These are phyloP conservation scores for Branchellion lobata DNA, from an alignment of 2,888 invertebrate genomes.

Conservation along the genomic window DNA sequence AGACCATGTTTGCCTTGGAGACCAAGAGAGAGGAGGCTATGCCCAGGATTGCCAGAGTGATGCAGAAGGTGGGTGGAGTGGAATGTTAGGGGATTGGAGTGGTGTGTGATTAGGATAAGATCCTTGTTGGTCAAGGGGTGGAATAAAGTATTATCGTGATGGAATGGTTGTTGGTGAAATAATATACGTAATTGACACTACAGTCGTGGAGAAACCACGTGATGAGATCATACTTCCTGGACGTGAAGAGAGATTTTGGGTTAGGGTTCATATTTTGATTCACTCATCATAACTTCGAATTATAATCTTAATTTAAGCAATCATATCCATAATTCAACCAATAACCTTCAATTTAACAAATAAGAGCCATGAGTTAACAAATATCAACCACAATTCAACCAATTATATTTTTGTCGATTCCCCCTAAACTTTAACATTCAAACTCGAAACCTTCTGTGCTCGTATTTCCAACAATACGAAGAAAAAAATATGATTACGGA, in stretches of 20 bases:
- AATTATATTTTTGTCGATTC: too few species aligned
- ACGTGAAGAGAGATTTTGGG: constrained; percentile 28
- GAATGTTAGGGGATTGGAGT: not conserved
- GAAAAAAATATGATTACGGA: too few species aligned
- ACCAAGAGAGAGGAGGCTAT: constrained; percentile 80
- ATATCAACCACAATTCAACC: too few species aligned
- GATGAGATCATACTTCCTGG: constrained; percentile 16
- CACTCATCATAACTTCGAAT: too few species aligned
- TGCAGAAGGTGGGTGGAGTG: constrained; percentile 76
- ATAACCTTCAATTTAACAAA: too few species aligned
- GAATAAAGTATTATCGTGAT: not conserved
- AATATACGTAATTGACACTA: too few species aligned
- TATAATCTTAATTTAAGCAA: too few species aligned
- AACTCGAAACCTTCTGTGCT: too few species aligned
- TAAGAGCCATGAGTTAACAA: too few species aligned
- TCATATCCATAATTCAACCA: too few species aligned
- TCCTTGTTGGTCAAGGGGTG: not conserved
- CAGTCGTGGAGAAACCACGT: constrained; percentile 38
- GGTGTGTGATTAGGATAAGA: not conserved
- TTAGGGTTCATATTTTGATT: not conserved
- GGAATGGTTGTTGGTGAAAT: not conserved
- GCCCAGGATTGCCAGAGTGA: constrained; percentile 83
- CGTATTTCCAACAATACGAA: too few species aligned
- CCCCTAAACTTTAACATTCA: too few species aligned
- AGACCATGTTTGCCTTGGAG: constrained; percentile 85